phyloP scores from a whole-genome alignment of 1,140 invertebrate species.

The Neodiprion lecontei region DNA sequence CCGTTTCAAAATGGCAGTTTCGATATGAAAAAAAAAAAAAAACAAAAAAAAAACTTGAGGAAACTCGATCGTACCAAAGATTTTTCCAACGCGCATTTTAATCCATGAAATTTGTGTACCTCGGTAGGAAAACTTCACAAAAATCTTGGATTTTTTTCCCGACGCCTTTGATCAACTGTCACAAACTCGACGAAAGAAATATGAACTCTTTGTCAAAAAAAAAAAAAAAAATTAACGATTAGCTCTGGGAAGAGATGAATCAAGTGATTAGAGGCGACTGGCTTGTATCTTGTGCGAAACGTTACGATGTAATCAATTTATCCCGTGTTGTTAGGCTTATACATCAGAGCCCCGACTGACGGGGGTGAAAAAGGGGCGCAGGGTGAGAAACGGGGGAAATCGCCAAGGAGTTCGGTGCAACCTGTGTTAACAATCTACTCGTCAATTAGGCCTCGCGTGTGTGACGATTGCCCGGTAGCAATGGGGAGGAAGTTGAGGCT shows the following conservation, averaged over 20 bases:
- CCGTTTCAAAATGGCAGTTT: no score
- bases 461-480: slow-evolving; percentile 29
- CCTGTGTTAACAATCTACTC: slow-evolving; percentile 42
- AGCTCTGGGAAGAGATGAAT: background rate
- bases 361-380: background rate
- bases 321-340: background rate
- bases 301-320: slow-evolving; percentile 21
- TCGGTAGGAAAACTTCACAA: no score
- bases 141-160: no score
- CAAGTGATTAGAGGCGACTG: background rate
- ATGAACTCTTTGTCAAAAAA: no score
- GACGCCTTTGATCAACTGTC: no score
- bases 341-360: background rate
- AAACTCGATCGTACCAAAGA: no score
- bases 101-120: no score
- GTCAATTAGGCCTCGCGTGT: slow-evolving; percentile 44
- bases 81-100: no score
- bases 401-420: slow-evolving; percentile 19
- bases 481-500: slow-evolving; percentile 2
- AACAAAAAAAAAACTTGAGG: no score
- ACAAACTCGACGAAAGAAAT: no score
- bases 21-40: no score
- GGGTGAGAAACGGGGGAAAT: slow-evolving; percentile 8
- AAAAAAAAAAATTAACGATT: background rate
- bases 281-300: slow-evolving; percentile 8